Percentiles rank a stretch among this genome's conserved stretches.
These are phyloP conservation scores for Hydrotaea diabolus DNA, from an alignment of 2,888 invertebrate species.

Conservation along the genomic window DNA sequence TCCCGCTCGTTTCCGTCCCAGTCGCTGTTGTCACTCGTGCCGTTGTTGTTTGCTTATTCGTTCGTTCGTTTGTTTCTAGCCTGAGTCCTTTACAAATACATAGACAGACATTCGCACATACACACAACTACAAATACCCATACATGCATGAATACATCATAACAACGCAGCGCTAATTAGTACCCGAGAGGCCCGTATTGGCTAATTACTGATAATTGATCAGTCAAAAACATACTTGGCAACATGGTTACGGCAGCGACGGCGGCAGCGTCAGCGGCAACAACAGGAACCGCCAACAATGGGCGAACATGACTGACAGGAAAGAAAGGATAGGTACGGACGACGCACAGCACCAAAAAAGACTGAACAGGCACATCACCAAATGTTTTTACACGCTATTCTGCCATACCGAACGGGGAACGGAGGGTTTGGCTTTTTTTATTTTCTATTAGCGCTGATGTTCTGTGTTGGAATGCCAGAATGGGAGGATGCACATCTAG, in stretches of 20 bases:
- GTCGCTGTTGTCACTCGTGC: conserved; percentile 26
- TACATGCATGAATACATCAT: neutral
- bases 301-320: neutral
- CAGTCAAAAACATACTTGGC: conserved; percentile 57
- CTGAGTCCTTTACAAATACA: too few relatives aligned
- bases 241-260: conserved; percentile 21
- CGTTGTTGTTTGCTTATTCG: too few relatives aligned
- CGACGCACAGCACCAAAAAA: neutral
- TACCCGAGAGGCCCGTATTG: conserved; percentile 64
- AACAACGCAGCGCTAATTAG: conserved; percentile 65
- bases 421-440: neutral
- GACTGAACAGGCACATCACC: neutral
- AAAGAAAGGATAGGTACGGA: neutral
- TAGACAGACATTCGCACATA: too few relatives aligned
- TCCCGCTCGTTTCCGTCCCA: neutral
- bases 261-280: neutral
- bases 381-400: neutral
- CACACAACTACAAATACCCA: too few relatives aligned
- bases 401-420: neutral
- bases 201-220: conserved; percentile 70
- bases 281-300: neutral
- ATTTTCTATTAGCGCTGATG: neutral
- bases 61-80: neutral
- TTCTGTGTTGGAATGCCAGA: neutral
- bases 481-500: neutral